Conservation (phyloP, 2,113 vertebrate species). For the Larimichthys polyactis region DNA sequence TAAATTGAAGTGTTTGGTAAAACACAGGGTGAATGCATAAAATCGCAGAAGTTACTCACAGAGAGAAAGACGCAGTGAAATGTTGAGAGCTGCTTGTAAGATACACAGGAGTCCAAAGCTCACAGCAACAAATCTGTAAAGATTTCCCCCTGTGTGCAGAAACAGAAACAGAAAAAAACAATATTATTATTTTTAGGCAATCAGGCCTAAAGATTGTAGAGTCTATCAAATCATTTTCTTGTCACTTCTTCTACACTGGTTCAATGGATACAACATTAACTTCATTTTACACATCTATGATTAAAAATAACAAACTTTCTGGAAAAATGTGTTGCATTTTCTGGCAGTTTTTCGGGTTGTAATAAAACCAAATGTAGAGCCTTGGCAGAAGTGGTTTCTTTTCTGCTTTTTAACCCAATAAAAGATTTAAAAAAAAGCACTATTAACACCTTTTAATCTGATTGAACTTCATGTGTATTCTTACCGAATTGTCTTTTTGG, state of each 20-base stretch:
- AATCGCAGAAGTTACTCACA: constrained; percentile 29
- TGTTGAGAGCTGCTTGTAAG: constrained; percentile 60
- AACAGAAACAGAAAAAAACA: not conserved
- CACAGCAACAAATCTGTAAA: constrained; percentile 42
- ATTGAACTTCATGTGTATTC: not conserved
- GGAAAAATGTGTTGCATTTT: not conserved
- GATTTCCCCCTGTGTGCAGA: constrained; percentile 14
- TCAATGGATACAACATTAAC: no score
- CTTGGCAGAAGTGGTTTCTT: not conserved
- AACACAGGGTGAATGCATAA: no score
- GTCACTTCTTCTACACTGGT: not conserved
- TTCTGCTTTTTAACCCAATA: not conserved
- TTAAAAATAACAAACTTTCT: not conserved
- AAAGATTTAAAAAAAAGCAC: not conserved
- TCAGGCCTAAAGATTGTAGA: not conserved
- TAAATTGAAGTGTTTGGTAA: no score
- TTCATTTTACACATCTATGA: not conserved
- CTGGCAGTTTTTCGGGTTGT: not conserved
- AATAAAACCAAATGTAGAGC: not conserved
- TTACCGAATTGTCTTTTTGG: not conserved
- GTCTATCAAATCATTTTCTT: not conserved
- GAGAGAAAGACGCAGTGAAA: constrained; percentile 41
- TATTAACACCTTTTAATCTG: not conserved
- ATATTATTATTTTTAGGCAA: not conserved
- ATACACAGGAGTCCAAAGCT: constrained; percentile 68